Evolutionary conservation across 2,113 vertebrate species (phyloP).

Genomic region (Pagrus major): DNA sequence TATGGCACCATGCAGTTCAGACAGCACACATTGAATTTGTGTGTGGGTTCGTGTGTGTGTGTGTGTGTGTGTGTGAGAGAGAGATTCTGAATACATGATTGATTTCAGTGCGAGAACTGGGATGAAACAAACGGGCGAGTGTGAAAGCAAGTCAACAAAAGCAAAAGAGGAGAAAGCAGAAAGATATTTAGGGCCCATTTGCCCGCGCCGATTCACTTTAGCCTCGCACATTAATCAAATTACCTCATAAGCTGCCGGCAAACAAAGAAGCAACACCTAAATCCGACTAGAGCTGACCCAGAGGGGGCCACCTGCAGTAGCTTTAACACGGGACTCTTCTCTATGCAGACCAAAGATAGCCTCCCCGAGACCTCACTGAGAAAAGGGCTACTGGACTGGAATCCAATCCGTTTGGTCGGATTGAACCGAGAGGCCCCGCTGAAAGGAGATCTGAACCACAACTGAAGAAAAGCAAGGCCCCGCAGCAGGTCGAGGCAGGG

Average conservation of each 20-base stretch:
- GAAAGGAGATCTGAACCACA: conserved; percentile 69
- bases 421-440: conserved; percentile 62
- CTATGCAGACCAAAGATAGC: conserved; percentile 59
- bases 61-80: not conserved
- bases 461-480: conserved; percentile 59
- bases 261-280: conserved; percentile 51
- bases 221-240: conserved; percentile 68
- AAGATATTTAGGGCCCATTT: conserved; percentile 55
- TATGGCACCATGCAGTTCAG: conserved; percentile 60
- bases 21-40: conserved; percentile 25
- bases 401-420: conserved; percentile 68
- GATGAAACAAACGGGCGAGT: conserved; percentile 41
- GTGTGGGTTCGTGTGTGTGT: not conserved
- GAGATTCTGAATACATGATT: conserved; percentile 48
- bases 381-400: conserved; percentile 56
- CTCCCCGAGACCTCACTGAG: conserved; percentile 47
- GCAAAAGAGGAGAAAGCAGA: conserved; percentile 39
- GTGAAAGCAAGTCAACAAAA: conserved; percentile 57
- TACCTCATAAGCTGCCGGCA: conserved; percentile 46
- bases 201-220: conserved; percentile 42
- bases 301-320: conserved; percentile 43
- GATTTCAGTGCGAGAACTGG: conserved; percentile 17
- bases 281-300: conserved; percentile 51
- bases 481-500: conserved; percentile 51
- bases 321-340: conserved; percentile 46